Base-by-base conservation (phyloP, 2,888 invertebrate species). In the Pterostichus niger region DNA sequence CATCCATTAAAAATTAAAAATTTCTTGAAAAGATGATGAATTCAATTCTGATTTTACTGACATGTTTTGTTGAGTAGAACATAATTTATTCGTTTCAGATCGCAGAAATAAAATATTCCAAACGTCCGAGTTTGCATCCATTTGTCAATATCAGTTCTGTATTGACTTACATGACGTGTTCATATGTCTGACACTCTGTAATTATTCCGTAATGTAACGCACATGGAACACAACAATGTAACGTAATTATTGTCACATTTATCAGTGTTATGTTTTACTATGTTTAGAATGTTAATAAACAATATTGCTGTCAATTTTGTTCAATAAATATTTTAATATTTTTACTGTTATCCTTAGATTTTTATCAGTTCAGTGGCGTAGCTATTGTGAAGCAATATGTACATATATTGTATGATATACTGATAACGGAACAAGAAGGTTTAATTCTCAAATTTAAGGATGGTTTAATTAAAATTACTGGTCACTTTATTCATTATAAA, bases 71-170 rank as follows among this genome's bases (percentile, higher is more conserved):
- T 44, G 44, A 56, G 44, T 15, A 71, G 35, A 15, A 35, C 64
- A 44, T 71, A 71, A 71, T 71, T 71, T 71, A 71, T 71, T 71
- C 44, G 44, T 71, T 71, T 71, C 44, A 15, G 44, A 71, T 40
- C 68, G 44, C 44, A 17, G 68, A 17, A 71, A 71, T 71, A 71
- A 71, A 71, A 71, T 64, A 64, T 44, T 71, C 68, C 17, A 44
- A 40, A 40, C 44, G 68, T 17, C 68, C 40, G 40, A 17, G 35
- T 64, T 64, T 64, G 44, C 68, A 71, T 44, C 40, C 68, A 71
- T 71, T 71, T 71, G 68, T 71, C 68, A 71, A 71, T 71, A 71
- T 71, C 68, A 71, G 15, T 44, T 6, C 17, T 17, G 68, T 44
- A 44, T 71, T 71, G 68, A 71, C 68, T 71, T 64, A 35, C 35